Percentiles rank a stretch among this genome's conserved stretches.
Evolutionary conservation across 2,888 invertebrate genomes (phyloP).

Genomic region (Halictus ligatus): DNA sequence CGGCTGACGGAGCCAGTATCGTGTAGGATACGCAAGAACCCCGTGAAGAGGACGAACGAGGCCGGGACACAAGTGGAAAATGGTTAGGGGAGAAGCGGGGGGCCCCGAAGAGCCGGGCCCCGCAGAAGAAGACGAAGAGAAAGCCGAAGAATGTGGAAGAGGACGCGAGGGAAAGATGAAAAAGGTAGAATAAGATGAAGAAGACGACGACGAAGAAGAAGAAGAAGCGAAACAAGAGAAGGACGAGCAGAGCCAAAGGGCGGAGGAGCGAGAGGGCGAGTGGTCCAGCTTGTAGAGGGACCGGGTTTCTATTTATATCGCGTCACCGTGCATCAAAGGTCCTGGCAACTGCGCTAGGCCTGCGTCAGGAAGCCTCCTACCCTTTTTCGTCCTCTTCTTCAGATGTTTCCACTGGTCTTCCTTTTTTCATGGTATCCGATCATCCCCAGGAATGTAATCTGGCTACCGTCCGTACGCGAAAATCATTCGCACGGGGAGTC

Average conservation of each 20-base stretch:
- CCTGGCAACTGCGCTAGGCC: slow-evolving; percentile 56
- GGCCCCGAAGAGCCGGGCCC: slow-evolving; percentile 1
- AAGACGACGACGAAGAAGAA: background rate
- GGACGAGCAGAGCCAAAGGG: slow-evolving; percentile 24
- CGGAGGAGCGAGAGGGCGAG: slow-evolving; percentile 46
- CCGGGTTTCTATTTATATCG: slow-evolving; percentile 73
- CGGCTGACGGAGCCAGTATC: slow-evolving; percentile 42
- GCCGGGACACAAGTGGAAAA: slow-evolving; percentile 36
- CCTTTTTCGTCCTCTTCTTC: slow-evolving; percentile 34
- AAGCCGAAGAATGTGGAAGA: slow-evolving; percentile 40
- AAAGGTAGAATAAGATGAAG: slow-evolving; percentile 36
- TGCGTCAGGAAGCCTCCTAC: slow-evolving; percentile 50
- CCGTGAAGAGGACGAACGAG: slow-evolving; percentile 55
- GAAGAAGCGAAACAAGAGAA: slow-evolving; percentile 32
- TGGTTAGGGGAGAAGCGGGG: slow-evolving; percentile 35
- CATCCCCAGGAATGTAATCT: background rate
- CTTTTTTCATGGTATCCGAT: background rate
- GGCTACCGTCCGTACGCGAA: slow-evolving; percentile 33
- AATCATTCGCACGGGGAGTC: slow-evolving; percentile 60
- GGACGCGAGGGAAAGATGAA: slow-evolving; percentile 42
- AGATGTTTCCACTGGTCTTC: background rate
- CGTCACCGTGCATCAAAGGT: slow-evolving; percentile 72
- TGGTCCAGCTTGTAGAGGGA: slow-evolving; percentile 67
- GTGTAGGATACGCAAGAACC: slow-evolving; percentile 60
- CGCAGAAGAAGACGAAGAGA: slow-evolving; percentile 39